Evolutionary conservation across 2,797 vertebrate species (phyloP).

Genomic region (Alcedo atthis): DNA sequence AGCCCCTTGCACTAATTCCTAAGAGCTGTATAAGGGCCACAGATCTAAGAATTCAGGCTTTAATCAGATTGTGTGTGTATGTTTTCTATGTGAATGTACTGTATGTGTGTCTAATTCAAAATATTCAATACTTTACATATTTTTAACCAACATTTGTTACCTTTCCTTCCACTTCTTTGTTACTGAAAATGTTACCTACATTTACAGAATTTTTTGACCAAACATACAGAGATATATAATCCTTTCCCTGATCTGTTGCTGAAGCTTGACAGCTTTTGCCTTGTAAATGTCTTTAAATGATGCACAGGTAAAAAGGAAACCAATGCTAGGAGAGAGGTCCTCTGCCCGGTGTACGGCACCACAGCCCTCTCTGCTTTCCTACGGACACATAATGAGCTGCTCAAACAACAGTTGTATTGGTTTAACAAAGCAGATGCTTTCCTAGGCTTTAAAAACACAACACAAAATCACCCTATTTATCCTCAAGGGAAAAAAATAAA

Average conservation of each 20-base stretch:
- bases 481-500: neutral
- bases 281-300: neutral
- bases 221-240: neutral
- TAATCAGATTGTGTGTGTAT: neutral
- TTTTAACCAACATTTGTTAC: neutral
- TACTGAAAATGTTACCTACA: neutral
- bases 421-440: neutral
- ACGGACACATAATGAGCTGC: fast-evolving
- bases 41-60: neutral
- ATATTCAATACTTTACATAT: neutral
- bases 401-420: neutral
- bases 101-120: neutral
- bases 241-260: neutral
- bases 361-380: neutral
- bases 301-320: neutral
- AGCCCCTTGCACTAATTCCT: neutral
- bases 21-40: neutral
- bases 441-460: neutral
- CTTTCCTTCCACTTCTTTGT: neutral
- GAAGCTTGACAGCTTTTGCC: neutral
- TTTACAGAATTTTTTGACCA: neutral
- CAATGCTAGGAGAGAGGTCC: fast-evolving
- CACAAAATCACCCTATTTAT: neutral
- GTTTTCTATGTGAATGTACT: no score
- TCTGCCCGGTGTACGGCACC: neutral